Conservation (phyloP, 2,888 invertebrate genomes). For the Parnassius orleans region DNA sequence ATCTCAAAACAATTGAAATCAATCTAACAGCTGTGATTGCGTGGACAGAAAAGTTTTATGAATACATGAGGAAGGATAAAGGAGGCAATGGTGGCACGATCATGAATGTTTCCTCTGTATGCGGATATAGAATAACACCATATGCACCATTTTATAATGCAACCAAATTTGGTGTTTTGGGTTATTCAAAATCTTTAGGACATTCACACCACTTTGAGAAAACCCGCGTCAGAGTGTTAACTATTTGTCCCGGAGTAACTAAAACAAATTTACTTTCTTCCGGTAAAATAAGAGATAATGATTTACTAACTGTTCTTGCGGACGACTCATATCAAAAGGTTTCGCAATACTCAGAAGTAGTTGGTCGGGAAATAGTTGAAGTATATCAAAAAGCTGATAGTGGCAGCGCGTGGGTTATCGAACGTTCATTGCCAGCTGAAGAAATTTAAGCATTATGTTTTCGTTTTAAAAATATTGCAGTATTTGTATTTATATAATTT, state of each 20-base stretch:
- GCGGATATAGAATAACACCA: conserved; percentile 69
- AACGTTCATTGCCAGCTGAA: conserved; percentile 55
- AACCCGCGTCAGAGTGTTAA: conserved; percentile 59
- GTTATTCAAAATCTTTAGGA: conserved; percentile 66
- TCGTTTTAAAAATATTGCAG: too few relatives aligned
- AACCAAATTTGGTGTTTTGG: conserved; percentile 76
- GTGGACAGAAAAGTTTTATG: conserved; percentile 69
- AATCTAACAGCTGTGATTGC: conserved; percentile 48
- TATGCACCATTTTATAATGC: conserved; percentile 77
- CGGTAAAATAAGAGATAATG: conserved; percentile 32
- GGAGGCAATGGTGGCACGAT: conserved; percentile 74
- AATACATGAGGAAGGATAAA: conserved; percentile 75
- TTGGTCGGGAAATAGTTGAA: conserved; percentile 51
- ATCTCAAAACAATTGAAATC: conserved; percentile 39
- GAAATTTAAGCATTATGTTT: background rate
- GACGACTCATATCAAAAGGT: conserved; percentile 34
- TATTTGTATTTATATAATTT: too few relatives aligned
- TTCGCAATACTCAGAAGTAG: conserved; percentile 51
- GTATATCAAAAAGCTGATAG: conserved; percentile 61
- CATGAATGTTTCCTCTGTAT: conserved; percentile 82
- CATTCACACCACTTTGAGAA: conserved; percentile 53
- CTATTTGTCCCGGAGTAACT: conserved; percentile 73
- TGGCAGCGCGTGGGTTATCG: conserved; percentile 77
- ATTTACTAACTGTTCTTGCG: conserved; percentile 34
- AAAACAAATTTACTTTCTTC: conserved; percentile 23